Conservation (phyloP, 2,888 invertebrate species). For the Caenorhabditis afra region DNA sequence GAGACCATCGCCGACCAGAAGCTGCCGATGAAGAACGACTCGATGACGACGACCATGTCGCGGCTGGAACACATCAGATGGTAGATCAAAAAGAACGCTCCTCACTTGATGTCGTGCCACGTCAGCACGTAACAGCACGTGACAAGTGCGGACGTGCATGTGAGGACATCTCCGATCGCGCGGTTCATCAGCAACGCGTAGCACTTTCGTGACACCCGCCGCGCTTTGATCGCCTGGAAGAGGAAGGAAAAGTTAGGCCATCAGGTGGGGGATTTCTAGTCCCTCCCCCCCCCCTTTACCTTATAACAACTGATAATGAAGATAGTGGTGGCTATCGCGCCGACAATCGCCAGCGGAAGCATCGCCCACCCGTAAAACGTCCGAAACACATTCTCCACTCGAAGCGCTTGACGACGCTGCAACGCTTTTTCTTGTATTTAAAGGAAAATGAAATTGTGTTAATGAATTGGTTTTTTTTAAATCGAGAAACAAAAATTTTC, state of each 20-base stretch:
- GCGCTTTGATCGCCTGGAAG: constrained; percentile 72
- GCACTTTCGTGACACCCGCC: constrained; percentile 77
- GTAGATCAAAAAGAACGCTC: background rate
- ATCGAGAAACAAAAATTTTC: too few relatives aligned
- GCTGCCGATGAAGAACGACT: constrained; percentile 74
- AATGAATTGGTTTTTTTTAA: too few relatives aligned
- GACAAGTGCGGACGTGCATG: constrained; percentile 70
- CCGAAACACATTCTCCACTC: constrained; percentile 72
- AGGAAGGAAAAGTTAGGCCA: too few relatives aligned
- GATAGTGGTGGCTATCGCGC: constrained; percentile 68
- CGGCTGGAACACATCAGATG: constrained; percentile 65
- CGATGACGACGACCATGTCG: constrained; percentile 73
- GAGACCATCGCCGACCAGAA: constrained; percentile 78
- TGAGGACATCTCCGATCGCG: constrained; percentile 76
- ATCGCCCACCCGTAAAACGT: constrained; percentile 76
- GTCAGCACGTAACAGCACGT: constrained; percentile 70
- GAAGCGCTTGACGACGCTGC: constrained; percentile 70
- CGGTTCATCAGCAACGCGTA: constrained; percentile 79
- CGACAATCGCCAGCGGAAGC: constrained; percentile 73
- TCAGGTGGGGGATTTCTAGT: too few relatives aligned
- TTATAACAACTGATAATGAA: constrained; percentile 74
- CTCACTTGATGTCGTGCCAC: constrained; percentile 75
- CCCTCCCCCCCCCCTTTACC: too few relatives aligned
- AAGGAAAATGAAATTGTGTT: too few relatives aligned
- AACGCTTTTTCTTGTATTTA: constrained; percentile 8